Evolutionary conservation across 2,113 vertebrate species (phyloP).

Genomic region (Donacobius atricapilla): DNA sequence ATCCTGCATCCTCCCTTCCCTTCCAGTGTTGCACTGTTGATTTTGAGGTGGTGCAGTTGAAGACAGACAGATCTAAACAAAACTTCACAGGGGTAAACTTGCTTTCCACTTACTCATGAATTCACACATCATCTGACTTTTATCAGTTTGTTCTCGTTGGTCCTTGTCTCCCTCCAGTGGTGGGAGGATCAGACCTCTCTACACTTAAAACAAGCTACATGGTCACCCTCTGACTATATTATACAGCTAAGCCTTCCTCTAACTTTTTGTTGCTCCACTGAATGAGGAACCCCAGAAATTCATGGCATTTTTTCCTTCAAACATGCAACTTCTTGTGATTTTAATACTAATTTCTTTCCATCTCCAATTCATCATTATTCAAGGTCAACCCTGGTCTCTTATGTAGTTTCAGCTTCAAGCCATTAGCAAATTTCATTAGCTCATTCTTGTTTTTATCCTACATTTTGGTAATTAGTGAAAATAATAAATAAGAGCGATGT

Average conservation of each 20-base stretch:
- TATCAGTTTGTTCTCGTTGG: neutral
- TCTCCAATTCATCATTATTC: neutral
- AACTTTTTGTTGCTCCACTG: neutral
- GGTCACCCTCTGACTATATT: neutral
- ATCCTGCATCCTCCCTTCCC: neutral
- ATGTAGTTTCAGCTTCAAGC: neutral
- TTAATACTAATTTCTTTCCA: neutral
- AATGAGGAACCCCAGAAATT: neutral
- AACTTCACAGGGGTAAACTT: neutral
- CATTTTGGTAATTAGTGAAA: conserved; percentile 2
- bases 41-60: neutral
- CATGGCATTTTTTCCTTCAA: neutral
- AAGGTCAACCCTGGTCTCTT: neutral
- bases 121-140: neutral
- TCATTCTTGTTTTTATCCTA: neutral
- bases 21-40: neutral
- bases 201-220: neutral
- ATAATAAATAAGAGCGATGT: conserved; percentile 10
- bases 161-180: conserved; percentile 48
- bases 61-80: neutral
- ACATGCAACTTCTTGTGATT: neutral
- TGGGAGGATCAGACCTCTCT: neutral
- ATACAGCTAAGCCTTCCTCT: neutral
- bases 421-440: neutral
- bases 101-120: neutral